Evolutionary conservation across 2,113 vertebrate genomes (phyloP).

Genomic region (Poeciliopsis occidentalis): DNA sequence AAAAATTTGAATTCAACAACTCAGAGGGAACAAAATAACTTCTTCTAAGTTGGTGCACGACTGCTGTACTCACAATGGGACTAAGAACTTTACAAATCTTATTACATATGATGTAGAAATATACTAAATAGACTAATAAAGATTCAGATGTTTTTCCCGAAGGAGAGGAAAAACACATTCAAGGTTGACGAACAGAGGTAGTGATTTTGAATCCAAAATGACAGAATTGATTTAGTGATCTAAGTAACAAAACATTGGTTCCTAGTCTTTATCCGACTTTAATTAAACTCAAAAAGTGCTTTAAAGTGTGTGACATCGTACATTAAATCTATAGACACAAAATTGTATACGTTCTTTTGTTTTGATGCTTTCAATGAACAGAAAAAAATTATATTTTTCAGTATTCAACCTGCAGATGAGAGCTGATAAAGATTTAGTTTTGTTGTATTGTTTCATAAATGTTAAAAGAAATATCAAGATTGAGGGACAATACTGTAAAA

Average conservation of each 20-base stretch:
- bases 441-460: neutral
- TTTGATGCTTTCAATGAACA: neutral
- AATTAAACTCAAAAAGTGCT: neutral
- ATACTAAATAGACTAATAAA: no score
- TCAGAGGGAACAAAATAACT: no score
- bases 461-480: neutral
- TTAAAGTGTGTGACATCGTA: neutral
- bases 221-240: no score
- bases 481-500: neutral
- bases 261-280: neutral
- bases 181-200: no score
- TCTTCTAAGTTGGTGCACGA: no score
- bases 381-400: neutral
- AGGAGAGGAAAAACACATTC: no score
- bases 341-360: neutral
- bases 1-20: neutral
- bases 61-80: no score
- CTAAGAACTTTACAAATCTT: no score
- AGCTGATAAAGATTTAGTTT: neutral
- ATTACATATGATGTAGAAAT: no score
- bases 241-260: neutral
- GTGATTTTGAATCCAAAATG: no score
- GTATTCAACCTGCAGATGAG: neutral
- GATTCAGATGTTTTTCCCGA: no score
- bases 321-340: neutral